Base-by-base conservation (phyloP, 2,888 invertebrate species). In the Thalpophila matura region DNA sequence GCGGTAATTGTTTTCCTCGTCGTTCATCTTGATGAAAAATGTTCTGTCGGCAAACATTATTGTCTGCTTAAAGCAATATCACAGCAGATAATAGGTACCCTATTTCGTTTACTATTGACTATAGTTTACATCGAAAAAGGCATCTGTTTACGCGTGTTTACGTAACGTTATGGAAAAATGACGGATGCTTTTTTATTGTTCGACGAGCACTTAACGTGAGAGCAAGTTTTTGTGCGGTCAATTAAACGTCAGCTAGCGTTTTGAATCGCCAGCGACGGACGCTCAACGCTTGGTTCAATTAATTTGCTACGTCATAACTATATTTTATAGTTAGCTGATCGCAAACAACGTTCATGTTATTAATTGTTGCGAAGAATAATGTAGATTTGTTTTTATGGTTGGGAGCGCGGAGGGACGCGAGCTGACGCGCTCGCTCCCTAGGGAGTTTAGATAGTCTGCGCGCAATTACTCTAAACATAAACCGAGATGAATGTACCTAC, bases 391-490 rank as follows among this genome's bases (percentile, higher is more conserved):
- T 75, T 60, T 66, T 33, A 65, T 49, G 61, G 47, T 55, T 31
- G 45, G 37, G 43, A 74, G 46, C 33, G 56, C 56, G 38, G 42
- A 65, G 62, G 63, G 63, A 55, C 47, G 49, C 18, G 49, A 40
- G 20, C 46, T 42, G 58, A 50, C 45, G 40, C 26, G 37, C 26
- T 33, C 43, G 43, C 10, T 62, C 75, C 42, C 64, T 14, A 24
- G 72, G 40, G 61, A 68, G 54, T 57, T 71, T n/a, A 59, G 66
- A 53, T 72, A 68, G 76, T 60, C 55, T 45, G 59, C 43, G 64
- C 43, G 59, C 62, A 76, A 75, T 72, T 75, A 72, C 55, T 68
- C 61, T 54, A 65, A 72, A 68, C 72, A 75, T 56, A 75, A 75
- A 68, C 59, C 31, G 57, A 72, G 62, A 62, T 63, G 62, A 55